A percentile compares a stretch with the other conserved stretches of the same genome.
These are phyloP conservation scores for Indri indri DNA, from an alignment of 2,113 vertebrate genomes.

Conservation along the genomic window DNA sequence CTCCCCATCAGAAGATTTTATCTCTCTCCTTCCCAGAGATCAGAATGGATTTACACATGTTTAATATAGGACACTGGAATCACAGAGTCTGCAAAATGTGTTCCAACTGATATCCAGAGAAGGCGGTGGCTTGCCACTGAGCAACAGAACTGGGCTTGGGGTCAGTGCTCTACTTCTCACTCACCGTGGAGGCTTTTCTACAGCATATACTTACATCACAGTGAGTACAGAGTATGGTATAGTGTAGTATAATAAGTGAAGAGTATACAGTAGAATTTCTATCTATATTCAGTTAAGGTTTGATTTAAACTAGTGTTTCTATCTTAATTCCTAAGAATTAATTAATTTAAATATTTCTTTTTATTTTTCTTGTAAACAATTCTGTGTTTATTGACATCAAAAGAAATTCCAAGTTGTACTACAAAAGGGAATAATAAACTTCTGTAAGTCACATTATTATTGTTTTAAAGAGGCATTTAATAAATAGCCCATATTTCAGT, in stretches of 20 bases:
- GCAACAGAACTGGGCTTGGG: not conserved
- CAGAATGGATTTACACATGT: not conserved
- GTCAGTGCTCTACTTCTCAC: not conserved
- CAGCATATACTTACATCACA: not conserved
- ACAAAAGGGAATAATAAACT: conserved; percentile 45
- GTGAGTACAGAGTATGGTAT: not conserved
- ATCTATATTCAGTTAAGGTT: not conserved
- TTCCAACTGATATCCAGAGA: not conserved
- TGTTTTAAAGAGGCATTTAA: conserved; percentile 68
- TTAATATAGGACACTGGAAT: not conserved
- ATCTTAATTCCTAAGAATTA: conserved; percentile 6
- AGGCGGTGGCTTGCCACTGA: not conserved
- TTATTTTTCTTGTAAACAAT: conserved; percentile 37
- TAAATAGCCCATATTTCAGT: conserved; percentile 60
- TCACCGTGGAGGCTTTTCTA: not conserved
- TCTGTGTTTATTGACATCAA: not conserved
- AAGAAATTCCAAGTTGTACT: conserved; percentile 43
- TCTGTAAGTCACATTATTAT: conserved; percentile 66
- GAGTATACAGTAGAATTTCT: not conserved
- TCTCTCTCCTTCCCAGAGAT: conserved; percentile 14
- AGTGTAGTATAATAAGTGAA: not conserved
- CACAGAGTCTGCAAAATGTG: not conserved
- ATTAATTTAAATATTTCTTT: not conserved
- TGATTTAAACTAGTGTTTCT: not conserved
- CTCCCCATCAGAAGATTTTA: not conserved